These are phyloP conservation scores for Rhinatrema bivittatum DNA, from an alignment of 2,797 vertebrate species.

Conservation along the genomic window DNA sequence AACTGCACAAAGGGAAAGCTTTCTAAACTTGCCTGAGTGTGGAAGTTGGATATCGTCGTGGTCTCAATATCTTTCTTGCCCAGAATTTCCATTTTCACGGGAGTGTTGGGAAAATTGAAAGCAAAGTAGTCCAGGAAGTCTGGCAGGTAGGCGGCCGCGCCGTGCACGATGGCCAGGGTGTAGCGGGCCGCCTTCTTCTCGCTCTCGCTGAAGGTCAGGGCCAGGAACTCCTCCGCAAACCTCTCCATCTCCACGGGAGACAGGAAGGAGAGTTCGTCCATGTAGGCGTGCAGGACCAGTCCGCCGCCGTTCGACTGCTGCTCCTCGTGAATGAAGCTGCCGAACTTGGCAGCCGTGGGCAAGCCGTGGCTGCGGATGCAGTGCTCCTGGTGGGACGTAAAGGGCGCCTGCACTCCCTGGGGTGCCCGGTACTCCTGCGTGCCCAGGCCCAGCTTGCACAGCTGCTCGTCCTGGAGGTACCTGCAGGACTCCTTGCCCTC, in stretches of 20 bases:
- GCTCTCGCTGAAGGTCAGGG: constrained; percentile 83
- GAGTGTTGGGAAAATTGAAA: constrained; percentile 96
- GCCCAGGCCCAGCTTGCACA: constrained; percentile 52
- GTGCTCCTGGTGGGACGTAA: constrained; percentile 90
- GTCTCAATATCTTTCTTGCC: constrained; percentile 99
- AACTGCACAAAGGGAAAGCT: too few species aligned
- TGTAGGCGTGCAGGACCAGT: constrained; percentile 86
- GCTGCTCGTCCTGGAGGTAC: constrained; percentile 64
- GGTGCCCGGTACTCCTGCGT: constrained; percentile 59
- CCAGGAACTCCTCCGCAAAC: constrained; percentile 88
- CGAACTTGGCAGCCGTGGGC: constrained; percentile 77
- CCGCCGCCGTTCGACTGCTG: constrained; percentile 91
- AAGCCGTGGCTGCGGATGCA: constrained; percentile 85
- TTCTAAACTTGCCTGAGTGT: constrained; percentile 91
- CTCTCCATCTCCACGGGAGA: constrained; percentile 80
- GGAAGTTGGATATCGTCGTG: constrained; percentile 94
- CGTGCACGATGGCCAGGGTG: constrained; percentile 87
- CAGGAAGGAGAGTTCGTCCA: constrained; percentile 88
- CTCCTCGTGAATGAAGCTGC: constrained; percentile 88
- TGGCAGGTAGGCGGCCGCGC: constrained; percentile 86
- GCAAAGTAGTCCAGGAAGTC: constrained; percentile 98
- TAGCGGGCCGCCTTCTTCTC: constrained; percentile 80
- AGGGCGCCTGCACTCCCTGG: constrained; percentile 69
- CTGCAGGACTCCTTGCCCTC: constrained; percentile 52
- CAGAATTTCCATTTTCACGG: constrained; percentile 96